Percentiles rank a stretch among this genome's conserved stretches.
Conservation (phyloP, 2,797 vertebrate genomes). For the Zalophus californianus region DNA sequence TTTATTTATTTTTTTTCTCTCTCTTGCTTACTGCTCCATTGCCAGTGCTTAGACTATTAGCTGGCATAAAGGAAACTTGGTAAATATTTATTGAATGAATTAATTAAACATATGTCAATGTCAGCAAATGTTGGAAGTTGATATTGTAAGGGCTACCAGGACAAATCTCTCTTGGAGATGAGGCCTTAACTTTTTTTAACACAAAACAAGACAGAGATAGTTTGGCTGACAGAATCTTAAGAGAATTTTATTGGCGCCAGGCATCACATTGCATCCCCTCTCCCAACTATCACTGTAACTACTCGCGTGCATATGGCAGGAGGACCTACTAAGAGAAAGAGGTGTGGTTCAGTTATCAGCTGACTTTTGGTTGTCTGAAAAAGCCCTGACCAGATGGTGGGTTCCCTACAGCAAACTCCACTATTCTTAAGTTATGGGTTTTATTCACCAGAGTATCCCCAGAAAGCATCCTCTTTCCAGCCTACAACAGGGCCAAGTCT, state of each 20-base stretch:
- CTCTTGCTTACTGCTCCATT: not conserved
- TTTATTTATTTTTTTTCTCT: not conserved
- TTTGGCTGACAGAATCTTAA: constrained; percentile 17
- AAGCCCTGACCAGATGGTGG: too few species aligned
- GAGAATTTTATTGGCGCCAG: not conserved
- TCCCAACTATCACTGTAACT: not conserved
- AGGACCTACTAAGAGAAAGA: not conserved
- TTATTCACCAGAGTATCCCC: not conserved
- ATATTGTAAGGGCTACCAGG: not conserved
- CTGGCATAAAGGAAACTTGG: not conserved
- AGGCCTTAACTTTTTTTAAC: not conserved
- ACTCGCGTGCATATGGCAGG: fast-evolving
- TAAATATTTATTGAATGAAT: not conserved
- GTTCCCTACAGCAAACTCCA: not conserved
- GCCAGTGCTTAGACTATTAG: not conserved
- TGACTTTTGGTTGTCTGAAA: not conserved
- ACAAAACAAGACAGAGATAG: not conserved
- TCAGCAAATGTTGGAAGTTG: not conserved
- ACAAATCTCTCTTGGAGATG: not conserved
- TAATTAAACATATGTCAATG: not conserved
- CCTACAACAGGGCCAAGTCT: not conserved
- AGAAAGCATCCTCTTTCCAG: not conserved
- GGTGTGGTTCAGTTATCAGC: not conserved
- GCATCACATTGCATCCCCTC: not conserved
- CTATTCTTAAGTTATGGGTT: not conserved